These are phyloP conservation scores for Melanotaenia trifasciata DNA, from an alignment of 2,797 vertebrate genomes.

Conservation along the genomic window DNA sequence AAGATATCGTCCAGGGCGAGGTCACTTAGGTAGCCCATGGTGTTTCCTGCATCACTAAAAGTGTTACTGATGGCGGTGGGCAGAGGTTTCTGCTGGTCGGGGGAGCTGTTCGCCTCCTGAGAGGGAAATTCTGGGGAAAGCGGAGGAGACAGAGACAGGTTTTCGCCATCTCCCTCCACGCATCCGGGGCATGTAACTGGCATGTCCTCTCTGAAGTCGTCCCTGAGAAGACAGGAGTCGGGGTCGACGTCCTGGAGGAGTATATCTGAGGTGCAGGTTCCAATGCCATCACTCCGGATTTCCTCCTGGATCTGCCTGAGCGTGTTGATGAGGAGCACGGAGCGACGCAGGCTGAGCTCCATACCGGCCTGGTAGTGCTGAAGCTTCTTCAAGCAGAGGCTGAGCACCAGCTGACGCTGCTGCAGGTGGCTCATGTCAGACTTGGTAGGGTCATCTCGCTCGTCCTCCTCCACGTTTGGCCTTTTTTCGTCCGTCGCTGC, in stretches of 20 bases:
- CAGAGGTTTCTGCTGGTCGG: conserved; percentile 70
- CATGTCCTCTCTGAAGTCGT: conserved; percentile 80
- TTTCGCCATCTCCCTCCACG: conserved; percentile 59
- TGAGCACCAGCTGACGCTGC: conserved; percentile 89
- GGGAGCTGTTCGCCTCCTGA: conserved; percentile 64
- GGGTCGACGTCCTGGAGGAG: conserved; percentile 67
- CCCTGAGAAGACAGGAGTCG: conserved; percentile 81
- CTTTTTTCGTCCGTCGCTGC: conserved; percentile 35
- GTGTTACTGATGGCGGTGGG: conserved; percentile 72
- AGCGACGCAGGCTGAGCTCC: conserved; percentile 89
- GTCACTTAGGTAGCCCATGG: conserved; percentile 88
- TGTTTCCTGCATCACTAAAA: conserved; percentile 86
- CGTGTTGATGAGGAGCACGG: conserved; percentile 90
- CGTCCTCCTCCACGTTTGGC: conserved; percentile 61
- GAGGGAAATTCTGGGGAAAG: conserved; percentile 35
- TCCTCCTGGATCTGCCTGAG: conserved; percentile 89
- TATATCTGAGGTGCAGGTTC: conserved; percentile 46
- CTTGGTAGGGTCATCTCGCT: conserved; percentile 65
- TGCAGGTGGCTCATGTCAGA: conserved; percentile 79
- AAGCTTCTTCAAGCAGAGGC: conserved; percentile 89
- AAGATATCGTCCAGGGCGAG: conserved; percentile 90
- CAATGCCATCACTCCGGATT: conserved; percentile 81
- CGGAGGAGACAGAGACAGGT: conserved; percentile 6
- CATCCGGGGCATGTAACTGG: conserved; percentile 77
- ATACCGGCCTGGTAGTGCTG: conserved; percentile 85